Evolutionary conservation across 1,140 invertebrate species (phyloP), one percentile per base, ranked within the genome.

Genomic region (Nasonia longicornis): DNA sequence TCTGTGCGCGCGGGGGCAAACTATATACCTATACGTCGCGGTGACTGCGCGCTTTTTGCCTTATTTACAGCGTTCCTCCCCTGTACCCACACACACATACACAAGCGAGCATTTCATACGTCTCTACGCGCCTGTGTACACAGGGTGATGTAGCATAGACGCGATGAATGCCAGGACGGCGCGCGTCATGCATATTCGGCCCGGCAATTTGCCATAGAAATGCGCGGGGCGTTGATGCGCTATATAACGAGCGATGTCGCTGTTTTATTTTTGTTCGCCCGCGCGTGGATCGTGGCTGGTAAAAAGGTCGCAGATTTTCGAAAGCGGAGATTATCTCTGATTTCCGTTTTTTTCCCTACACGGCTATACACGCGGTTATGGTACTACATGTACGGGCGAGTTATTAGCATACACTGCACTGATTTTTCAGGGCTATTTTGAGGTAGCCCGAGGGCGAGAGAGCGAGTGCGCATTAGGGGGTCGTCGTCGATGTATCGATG

Each of bases 131-230:
- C 74, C 1, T 22, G 31, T 11, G 26, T 12, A 0, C 0, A 29
- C 14, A 31, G 31, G 26, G 7, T 11, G 66, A 35, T 35, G 4
- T 35, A 35, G 31, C 26, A 26, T 35, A 35, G 31, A 35, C 26
- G 3, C 31, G 66, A 69, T 26, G 76, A 63, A 70, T 84, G 71
- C 79, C 80, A 35, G 4, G 77, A 64, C 38, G 74, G 45, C 71
- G 22, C 26, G 45, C 45, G 71, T 85, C 82, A 83, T 82, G 82
- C 78, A 83, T 84, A 84, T 84, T 83, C 78, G 78, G 70, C 64
- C 10, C 67, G 75, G 67, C 77, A 73, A 85, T 85, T 85, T 81
- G 83, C 72, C 77, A 66, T 80, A 77, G 58, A 80, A 84, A 85
- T 75, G 22, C 38, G 11, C 7, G n/a, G 31, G 31, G 58, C 67